Base-by-base conservation (phyloP, 2,888 invertebrate species). In the Lasioglossum oenotherae region DNA sequence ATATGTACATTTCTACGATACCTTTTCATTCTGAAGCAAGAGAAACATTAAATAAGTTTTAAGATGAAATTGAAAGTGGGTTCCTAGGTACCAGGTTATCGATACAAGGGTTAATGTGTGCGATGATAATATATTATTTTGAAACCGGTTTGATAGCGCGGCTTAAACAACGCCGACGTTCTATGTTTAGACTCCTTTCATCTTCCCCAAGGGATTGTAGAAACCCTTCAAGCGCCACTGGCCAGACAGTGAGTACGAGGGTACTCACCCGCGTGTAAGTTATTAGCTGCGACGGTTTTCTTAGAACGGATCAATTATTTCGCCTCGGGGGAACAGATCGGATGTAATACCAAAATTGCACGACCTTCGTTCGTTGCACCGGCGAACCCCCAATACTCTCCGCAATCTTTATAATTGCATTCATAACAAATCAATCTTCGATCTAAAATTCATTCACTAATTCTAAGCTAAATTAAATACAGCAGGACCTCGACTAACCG, bases 141-240 rank as follows among this genome's bases (percentile, higher is more conserved):
- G 74, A 67, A 41, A 49, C 16, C 49, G 27, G 69, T 38, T 82
- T 64, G 73, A 89, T 84, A 75, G 44, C 12, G 41, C 38, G 79
- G 44, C 35, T 82, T 83, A 74, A 83, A 83, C 74, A 75, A 69
- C 74, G 67, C 41, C 31, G 67, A 1, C 35, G 84, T 80, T 86
- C 89, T 85, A 86, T 86, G 86, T 88, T 86, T 88, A 89, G 88
- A 83, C 74, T 82, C 71, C 80, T 81, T 88, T 86, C 83, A 82
- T 80, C 80, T 78, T 85, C 74, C 75, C 73, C 49, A 85, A 85
- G 75, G 88, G 90, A 71, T 71, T 80, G 80, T 75, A 78, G 90
- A 89, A 89, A 53, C 90, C 89, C 86, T 89, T 88, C 85, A 89
- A 88, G 86, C 74, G 78, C 86, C 78, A 72, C 84, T 81, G 74